Evolutionary conservation across 2,797 vertebrate species (phyloP), one percentile per base, ranked within the genome.

Genomic region (Anguilla obscura): DNA sequence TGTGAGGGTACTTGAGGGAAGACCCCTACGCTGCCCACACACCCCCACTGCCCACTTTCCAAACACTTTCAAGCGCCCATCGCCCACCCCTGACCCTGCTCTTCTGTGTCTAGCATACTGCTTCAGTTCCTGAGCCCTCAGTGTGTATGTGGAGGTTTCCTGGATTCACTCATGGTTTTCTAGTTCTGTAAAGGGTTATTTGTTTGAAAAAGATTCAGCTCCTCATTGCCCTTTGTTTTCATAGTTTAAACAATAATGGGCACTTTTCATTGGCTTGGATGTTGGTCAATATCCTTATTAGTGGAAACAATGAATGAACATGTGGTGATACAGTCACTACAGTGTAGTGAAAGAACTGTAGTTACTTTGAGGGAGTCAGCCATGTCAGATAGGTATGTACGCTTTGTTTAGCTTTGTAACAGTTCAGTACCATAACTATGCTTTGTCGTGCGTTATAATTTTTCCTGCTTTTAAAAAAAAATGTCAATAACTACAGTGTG

Each of bases 31-130:
- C 12, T 40, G 3, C 40, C 14, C 33, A 71, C 27, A 71, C 6
- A 21, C 7, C 60, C 24, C 60, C 60, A 5, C 69, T 10, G 12
- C 30, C 69, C 12, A 3, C 69, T 12, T 5, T 92, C 90, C 93
- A 69, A 91, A 88, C 91, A 91, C 88, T 88, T 89, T 89, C 88
- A 63, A 63, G 21, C 58, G 92, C 91, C 92, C 93, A 93, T 93
- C 92, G 89, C 90, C 33, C 52, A 89, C 90, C 91, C 85, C 90
- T 58, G 56, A 58, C 14, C 8, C 60, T 33, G 6, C 36, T 69
- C n/a, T 84, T 30, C 54, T 87, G 50, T 82, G 14, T 82, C 52
- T 92, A 93, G 92, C 93, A 30, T 74, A 74, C 30, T 33, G 69
- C 1, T 86, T 91, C 92, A 93, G 92, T 94, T 91, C 90, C 85